A percentile compares a stretch with the other conserved stretches of the same genome.
These are phyloP conservation scores for Macrophya alboannulata DNA, from an alignment of 2,888 invertebrate species.

Conservation along the genomic window DNA sequence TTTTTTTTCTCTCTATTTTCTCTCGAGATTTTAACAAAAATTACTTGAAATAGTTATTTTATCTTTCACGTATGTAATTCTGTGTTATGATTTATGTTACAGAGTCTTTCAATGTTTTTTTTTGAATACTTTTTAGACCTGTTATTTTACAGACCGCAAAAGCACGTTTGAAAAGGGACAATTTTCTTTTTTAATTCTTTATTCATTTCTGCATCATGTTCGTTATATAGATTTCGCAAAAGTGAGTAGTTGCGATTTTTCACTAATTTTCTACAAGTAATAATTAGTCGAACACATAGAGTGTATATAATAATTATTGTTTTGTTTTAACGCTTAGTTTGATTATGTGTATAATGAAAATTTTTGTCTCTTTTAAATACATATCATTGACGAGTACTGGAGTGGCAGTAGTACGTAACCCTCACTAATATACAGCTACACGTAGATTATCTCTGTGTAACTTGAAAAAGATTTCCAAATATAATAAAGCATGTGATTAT, in stretches of 20 bases:
- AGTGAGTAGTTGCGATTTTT: conserved; percentile 50
- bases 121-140: neutral
- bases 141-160: neutral
- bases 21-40: neutral
- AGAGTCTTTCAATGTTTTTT: neutral
- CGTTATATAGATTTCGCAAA: conserved; percentile 24
- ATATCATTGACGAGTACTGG: conserved; percentile 57
- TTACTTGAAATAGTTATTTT: neutral
- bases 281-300: neutral
- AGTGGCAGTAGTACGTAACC: conserved; percentile 58
- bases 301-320: conserved; percentile 29
- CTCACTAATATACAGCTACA: conserved; percentile 39
- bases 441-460: neutral
- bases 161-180: neutral
- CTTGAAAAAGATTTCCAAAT: neutral
- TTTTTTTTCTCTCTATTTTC: neutral
- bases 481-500: conserved; percentile 39
- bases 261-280: neutral
- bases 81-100: neutral
- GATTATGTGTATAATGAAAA: conserved; percentile 17
- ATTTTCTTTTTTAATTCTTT: conserved; percentile 2
- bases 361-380: conserved; percentile 35
- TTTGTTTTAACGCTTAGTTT: conserved; percentile 34
- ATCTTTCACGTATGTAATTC: neutral
- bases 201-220: conserved; percentile 54